phyloP scores from a whole-genome alignment of 92 coral and sea anemone genomes.

The Porites evermanni region DNA sequence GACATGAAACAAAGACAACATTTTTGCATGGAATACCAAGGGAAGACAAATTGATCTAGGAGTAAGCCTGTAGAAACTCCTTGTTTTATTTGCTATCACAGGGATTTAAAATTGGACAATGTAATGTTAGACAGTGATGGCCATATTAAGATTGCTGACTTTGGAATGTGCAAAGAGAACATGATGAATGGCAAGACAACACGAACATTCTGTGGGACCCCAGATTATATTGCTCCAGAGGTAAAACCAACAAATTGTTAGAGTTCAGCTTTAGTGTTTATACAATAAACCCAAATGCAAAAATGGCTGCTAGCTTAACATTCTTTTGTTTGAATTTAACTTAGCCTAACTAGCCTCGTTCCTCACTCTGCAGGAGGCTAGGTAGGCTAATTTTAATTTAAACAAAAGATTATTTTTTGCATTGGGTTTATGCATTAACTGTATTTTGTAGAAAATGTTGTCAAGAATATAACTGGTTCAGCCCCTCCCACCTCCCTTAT shows the following conservation, averaged over 20 bases:
- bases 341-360: too few species aligned
- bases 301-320: too few species aligned
- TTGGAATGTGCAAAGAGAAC: constrained; percentile 98
- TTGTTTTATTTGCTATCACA: constrained; percentile 1
- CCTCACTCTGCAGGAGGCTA: too few species aligned
- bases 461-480: background rate
- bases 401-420: too few species aligned
- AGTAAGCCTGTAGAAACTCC: background rate
- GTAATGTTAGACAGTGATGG: constrained; percentile 99
- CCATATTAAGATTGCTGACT: constrained; percentile 97
- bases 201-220: constrained; percentile 97
- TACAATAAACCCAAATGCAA: background rate
- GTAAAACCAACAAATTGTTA: constrained; percentile 21
- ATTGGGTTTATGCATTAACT: too few species aligned
- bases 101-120: constrained; percentile 96
- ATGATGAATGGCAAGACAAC: constrained; percentile 86
- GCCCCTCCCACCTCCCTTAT: background rate
- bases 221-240: constrained; percentile 99
- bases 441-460: background rate
- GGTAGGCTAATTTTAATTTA: too few species aligned
- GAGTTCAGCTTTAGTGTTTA: background rate
- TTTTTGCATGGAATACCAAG: background rate
- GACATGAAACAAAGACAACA: too few species aligned
- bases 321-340: too few species aligned
- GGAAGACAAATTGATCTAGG: background rate